Percentiles rank a stretch among this genome's conserved stretches.
phyloP scores from a whole-genome alignment of 2,797 vertebrate genomes.

The Garrulus glandarius region DNA sequence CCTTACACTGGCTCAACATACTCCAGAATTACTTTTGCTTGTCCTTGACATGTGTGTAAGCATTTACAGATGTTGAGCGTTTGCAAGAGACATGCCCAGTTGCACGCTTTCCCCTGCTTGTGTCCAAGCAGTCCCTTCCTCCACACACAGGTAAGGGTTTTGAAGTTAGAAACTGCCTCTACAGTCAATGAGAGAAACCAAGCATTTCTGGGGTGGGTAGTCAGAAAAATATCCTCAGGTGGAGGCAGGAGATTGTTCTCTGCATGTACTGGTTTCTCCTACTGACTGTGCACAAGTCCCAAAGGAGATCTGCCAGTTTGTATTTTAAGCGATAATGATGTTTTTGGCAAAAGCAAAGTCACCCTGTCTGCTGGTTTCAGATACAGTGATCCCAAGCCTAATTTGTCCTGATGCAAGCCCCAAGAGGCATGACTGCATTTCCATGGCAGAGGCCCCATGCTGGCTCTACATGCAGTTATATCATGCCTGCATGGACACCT shows the following conservation, averaged over 20 bases:
- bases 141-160: not conserved
- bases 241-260: not conserved
- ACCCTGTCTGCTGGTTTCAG: not conserved
- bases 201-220: not conserved
- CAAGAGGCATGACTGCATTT: not conserved
- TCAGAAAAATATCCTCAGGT: not conserved
- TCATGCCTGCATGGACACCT: not conserved
- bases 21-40: conserved; percentile 34
- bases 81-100: not conserved
- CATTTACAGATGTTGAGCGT: conserved; percentile 30
- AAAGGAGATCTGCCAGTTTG: not conserved
- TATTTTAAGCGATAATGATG: not conserved
- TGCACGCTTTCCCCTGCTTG: not conserved
- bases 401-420: not conserved
- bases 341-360: not conserved
- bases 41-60: conserved; percentile 13
- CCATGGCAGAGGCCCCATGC: not conserved
- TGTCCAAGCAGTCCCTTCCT: not conserved
- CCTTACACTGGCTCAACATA: conserved; percentile 6
- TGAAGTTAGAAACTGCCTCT: not conserved
- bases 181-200: not conserved
- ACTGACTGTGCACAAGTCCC: not conserved
- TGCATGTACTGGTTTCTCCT: not conserved
- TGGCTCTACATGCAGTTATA: not conserved
- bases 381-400: not conserved